Evolutionary conservation across 2,888 invertebrate genomes (phyloP), one percentile per base, ranked within the genome.

Genomic region (Ectobius pallidus): DNA sequence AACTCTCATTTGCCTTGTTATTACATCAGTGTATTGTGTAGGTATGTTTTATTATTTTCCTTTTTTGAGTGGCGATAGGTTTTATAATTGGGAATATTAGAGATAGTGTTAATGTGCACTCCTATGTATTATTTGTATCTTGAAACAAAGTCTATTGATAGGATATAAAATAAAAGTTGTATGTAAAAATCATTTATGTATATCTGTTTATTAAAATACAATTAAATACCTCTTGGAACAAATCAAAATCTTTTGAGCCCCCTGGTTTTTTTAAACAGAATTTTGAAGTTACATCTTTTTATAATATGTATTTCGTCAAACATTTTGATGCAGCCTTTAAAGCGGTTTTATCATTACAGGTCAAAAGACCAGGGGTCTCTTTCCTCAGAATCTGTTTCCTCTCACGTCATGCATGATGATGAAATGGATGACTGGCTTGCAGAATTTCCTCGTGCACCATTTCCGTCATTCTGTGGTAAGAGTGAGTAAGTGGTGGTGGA

Each of bases 311-410:
- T 34, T 34, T 34, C 11, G 34, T 34, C 34, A 7, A 34, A 34
- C 11, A 34, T 34, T 6, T 1, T 25, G 6, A 16, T 65, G 44
- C 30, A 25, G 27, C 44, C 18, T n/a, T 46, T 65, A 30, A 65
- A 65, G 32, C 9, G 18, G 46, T 65, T 39, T 27, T 65, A 44
- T 61, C 61, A 61, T 70, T 70, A 61, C 70, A 70, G 70, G 70
- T 58, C 27, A 70, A 70, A 70, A 70, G 70, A 70, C 44, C 70
- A 70, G 61, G 61, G 25, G 20, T 42, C 27, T 70, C 58, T 58
- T 58, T 58, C 44, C 30, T 27, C 42, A 42, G 27, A 25, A 44
- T 25, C 25, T 55, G 27, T 18, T 27, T 44, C 61, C 44, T 39
- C 25, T 16, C 20, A 34, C n/a, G 58, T 32, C n/a, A 20, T 27